Conservation (phyloP, 2,888 invertebrate genomes). For the Rapana venosa region DNA sequence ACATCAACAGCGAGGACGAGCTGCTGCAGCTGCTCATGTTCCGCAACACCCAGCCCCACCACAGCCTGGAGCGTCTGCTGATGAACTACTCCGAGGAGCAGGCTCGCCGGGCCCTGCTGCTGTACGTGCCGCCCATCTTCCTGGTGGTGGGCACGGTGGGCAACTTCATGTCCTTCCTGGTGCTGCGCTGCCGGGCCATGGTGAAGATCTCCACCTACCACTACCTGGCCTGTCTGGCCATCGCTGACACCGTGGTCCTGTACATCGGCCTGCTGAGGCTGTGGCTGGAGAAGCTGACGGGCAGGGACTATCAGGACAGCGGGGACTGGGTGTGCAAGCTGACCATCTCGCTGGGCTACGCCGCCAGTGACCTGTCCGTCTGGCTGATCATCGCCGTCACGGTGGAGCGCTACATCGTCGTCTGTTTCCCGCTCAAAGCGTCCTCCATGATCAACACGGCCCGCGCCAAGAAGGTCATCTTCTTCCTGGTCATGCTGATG, state of each 20-base stretch:
- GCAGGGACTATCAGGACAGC: constrained; percentile 64
- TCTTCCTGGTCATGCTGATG: constrained; percentile 60
- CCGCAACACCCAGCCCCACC: constrained; percentile 41
- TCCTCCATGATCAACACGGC: constrained; percentile 67
- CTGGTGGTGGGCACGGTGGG: constrained; percentile 74
- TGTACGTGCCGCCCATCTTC: constrained; percentile 73
- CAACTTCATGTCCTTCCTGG: constrained; percentile 73
- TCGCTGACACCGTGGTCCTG: constrained; percentile 74
- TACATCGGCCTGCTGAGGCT: constrained; percentile 72
- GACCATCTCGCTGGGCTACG: constrained; percentile 67
- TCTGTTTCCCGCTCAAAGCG: constrained; percentile 73
- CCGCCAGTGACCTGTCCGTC: constrained; percentile 73
- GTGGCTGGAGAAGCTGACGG: constrained; percentile 73
- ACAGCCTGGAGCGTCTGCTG: constrained; percentile 44
- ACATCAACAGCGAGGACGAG: constrained; percentile 27
- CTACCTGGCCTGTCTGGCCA: constrained; percentile 73
- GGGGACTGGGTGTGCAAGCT: constrained; percentile 71
- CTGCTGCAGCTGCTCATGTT: constrained; percentile 13
- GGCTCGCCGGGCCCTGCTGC: constrained; percentile 60
- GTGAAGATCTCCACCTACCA: constrained; percentile 73
- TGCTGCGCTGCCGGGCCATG: constrained; percentile 73
- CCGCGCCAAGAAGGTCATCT: constrained; percentile 68
- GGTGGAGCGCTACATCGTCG: constrained; percentile 74
- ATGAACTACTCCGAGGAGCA: constrained; percentile 57
- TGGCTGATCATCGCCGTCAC: constrained; percentile 77